phyloP scores from a whole-genome alignment of 2,888 invertebrate genomes.

The Parasteatoda lunata region DNA sequence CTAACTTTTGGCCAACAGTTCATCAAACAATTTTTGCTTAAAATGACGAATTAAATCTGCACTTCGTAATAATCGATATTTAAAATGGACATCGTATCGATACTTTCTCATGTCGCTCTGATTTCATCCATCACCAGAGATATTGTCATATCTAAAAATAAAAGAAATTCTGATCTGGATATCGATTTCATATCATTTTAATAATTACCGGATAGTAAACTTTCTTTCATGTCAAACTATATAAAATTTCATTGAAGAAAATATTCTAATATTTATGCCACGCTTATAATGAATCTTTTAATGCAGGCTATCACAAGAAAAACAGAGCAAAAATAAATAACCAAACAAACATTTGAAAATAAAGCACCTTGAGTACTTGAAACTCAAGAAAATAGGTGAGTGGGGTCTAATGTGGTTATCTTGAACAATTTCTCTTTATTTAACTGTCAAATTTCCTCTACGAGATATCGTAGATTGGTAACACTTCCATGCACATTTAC shows the following conservation, averaged over 20 bases:
- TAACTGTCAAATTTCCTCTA: too few relatives aligned
- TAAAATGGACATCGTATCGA: background rate
- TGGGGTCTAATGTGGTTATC: too few relatives aligned
- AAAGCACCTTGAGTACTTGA: constrained; percentile 36
- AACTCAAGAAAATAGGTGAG: constrained; percentile 14
- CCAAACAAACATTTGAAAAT: background rate
- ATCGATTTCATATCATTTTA: background rate
- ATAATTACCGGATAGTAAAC: background rate
- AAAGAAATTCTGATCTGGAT: background rate
- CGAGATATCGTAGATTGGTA: too few relatives aligned
- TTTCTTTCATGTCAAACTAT: background rate
- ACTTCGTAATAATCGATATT: background rate
- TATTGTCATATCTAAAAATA: background rate
- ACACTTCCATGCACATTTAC: too few relatives aligned
- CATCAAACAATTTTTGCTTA: background rate
- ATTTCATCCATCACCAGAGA: background rate
- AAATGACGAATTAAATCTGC: background rate
- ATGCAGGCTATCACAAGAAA: background rate
- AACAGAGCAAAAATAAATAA: background rate
- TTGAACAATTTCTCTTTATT: too few relatives aligned
- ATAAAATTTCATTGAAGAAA: background rate
- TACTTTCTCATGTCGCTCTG: background rate
- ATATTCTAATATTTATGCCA: background rate
- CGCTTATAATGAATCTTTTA: background rate
- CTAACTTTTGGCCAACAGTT: background rate